phyloP scores from a whole-genome alignment of 2,797 vertebrate genomes.

The Lerista edwardsae region DNA sequence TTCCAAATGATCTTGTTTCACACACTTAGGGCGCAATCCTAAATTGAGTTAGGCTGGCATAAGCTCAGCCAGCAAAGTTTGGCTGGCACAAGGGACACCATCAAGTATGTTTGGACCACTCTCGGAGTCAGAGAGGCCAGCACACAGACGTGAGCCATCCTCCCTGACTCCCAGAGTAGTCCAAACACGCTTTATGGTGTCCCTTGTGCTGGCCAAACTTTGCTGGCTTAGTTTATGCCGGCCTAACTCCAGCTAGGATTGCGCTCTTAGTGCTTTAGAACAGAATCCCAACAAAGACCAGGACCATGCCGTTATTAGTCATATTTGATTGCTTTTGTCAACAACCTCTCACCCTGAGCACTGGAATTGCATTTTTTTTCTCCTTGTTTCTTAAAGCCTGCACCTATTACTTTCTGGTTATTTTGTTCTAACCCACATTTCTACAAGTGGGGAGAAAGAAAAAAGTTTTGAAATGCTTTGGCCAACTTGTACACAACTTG shows the following conservation, averaged over 20 bases:
- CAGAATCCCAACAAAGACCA: constrained; percentile 56
- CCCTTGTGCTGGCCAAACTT: too few relatives aligned
- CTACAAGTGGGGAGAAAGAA: constrained; percentile 29
- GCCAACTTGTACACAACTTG: constrained; percentile 41
- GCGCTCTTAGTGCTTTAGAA: too few relatives aligned
- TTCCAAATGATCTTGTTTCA: constrained; percentile 50
- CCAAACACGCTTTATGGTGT: too few relatives aligned
- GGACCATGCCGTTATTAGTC: constrained; percentile 48
- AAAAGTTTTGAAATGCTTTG: constrained; percentile 32
- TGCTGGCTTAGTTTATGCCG: too few relatives aligned
- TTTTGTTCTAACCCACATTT: constrained; percentile 30
- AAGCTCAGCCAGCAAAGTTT: too few relatives aligned
- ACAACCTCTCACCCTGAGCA: constrained; percentile 43
- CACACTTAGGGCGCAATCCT: constrained; percentile 14
- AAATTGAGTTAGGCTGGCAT: too few relatives aligned
- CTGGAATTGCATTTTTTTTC: neutral
- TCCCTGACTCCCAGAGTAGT: too few relatives aligned
- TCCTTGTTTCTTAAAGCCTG: constrained; percentile 40
- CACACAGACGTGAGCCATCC: too few relatives aligned
- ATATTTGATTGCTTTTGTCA: constrained; percentile 61
- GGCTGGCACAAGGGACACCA: too few relatives aligned
- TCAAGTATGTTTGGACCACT: too few relatives aligned
- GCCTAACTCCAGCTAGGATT: too few relatives aligned
- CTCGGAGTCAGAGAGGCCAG: too few relatives aligned
- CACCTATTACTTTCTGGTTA: constrained; percentile 33